Percentiles rank a stretch among this genome's conserved stretches.
These are phyloP conservation scores for Nezara viridula DNA, from an alignment of 2,888 invertebrate species.

Conservation along the genomic window DNA sequence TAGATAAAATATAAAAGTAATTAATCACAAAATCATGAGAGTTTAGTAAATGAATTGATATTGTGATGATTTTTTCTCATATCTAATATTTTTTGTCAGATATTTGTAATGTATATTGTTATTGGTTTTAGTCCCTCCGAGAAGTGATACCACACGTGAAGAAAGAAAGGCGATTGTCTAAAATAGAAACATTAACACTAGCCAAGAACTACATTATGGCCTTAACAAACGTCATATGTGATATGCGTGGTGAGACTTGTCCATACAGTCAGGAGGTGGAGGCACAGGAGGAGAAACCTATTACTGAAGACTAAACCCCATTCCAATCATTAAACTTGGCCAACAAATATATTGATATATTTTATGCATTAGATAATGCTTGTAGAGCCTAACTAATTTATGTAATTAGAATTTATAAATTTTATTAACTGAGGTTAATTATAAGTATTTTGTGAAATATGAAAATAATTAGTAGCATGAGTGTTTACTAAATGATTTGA, in stretches of 20 bases:
- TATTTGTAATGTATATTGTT: not conserved
- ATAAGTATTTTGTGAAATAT: constrained; percentile 13
- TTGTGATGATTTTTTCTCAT: too few species aligned
- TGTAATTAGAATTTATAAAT: constrained; percentile 27
- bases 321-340: constrained; percentile 18
- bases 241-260: constrained; percentile 78
- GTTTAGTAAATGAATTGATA: too few species aligned
- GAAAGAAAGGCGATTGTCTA: constrained; percentile 82
- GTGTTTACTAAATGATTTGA: not conserved
- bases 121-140: constrained; percentile 75
- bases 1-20: too few species aligned
- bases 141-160: constrained; percentile 86
- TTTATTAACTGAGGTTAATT: constrained; percentile 24
- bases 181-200: constrained; percentile 84
- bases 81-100: not conserved
- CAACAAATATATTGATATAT: constrained; percentile 44
- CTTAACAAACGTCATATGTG: constrained; percentile 83
- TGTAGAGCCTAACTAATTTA: constrained; percentile 47
- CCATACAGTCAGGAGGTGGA: constrained; percentile 61
- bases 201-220: constrained; percentile 89
- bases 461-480: constrained; percentile 8
- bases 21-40: too few species aligned
- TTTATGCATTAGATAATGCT: constrained; percentile 36
- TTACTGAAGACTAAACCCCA: constrained; percentile 43
- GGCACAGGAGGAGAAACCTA: constrained; percentile 41